Percentiles rank a stretch among this genome's conserved stretches.
Evolutionary conservation across 2,797 vertebrate genomes (phyloP).

Genomic region (Jordanella pulchra): DNA sequence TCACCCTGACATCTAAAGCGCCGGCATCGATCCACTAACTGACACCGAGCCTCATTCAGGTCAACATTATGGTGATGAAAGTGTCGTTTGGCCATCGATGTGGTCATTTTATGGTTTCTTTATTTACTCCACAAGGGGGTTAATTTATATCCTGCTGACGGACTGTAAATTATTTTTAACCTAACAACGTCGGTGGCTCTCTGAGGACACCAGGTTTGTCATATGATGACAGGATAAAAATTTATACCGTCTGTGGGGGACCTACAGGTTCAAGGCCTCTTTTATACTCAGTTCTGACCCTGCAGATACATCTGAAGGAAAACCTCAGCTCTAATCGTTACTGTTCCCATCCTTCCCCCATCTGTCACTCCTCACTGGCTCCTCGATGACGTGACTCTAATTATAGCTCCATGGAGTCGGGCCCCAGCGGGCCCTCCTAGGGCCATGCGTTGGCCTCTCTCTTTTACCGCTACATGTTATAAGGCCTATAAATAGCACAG

Average conservation of each 20-base stretch:
- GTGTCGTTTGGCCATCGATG: constrained; percentile 32
- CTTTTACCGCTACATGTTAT: constrained; percentile 49
- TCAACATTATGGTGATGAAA: constrained; percentile 38
- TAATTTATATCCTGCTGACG: neutral
- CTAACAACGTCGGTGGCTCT: neutral
- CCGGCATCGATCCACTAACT: constrained; percentile 37
- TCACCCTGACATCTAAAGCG: constrained; percentile 18
- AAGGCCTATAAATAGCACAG: constrained; percentile 69
- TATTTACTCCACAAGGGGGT: constrained; percentile 33
- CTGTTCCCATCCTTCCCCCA: constrained; percentile 44
- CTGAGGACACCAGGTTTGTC: neutral
- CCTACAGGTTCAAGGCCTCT: neutral
- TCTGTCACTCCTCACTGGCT: constrained; percentile 65
- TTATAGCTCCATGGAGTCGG: constrained; percentile 75
- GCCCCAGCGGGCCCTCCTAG: constrained; percentile 61
- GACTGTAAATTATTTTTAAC: constrained; percentile 4
- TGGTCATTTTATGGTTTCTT: constrained; percentile 21
- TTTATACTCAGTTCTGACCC: neutral
- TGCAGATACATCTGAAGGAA: neutral
- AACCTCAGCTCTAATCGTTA: constrained; percentile 20
- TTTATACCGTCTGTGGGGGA: neutral
- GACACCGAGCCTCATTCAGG: constrained; percentile 35
- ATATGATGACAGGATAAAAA: neutral
- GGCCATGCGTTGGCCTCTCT: constrained; percentile 49
- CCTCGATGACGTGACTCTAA: constrained; percentile 64